Percentiles rank a stretch among this genome's conserved stretches.
phyloP scores from a whole-genome alignment of 2,888 invertebrate genomes.

The Chloroclystis v-ata region DNA sequence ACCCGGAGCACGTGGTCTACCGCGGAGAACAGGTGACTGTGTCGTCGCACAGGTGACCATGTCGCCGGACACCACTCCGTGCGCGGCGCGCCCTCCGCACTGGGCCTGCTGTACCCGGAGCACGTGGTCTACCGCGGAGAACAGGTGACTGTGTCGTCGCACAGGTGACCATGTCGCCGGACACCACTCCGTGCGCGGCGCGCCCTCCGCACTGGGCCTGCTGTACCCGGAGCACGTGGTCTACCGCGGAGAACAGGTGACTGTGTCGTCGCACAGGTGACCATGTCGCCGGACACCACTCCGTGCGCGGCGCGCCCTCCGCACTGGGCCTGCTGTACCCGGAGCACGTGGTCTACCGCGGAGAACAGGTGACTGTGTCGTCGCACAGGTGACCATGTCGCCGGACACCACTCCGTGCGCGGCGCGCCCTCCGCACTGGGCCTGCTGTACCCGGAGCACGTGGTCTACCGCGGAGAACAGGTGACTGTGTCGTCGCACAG shows the following conservation, averaged over 20 bases:
- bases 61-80: conserved; percentile 98
- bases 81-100: conserved; percentile 93
- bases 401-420: not conserved
- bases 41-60: not conserved
- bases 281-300: not conserved
- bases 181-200: conserved; percentile 96
- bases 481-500: not conserved
- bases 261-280: not conserved
- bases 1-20: conserved; percentile 97
- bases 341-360: not conserved
- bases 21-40: conserved; percentile 94
- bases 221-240: conserved; percentile 98
- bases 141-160: conserved; percentile 78
- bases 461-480: not conserved
- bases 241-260: conserved; percentile 96
- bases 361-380: not conserved
- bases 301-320: not conserved
- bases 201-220: conserved; percentile 93
- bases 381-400: not conserved
- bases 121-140: conserved; percentile 98
- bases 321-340: not conserved
- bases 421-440: not conserved
- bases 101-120: conserved; percentile 95
- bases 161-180: conserved; percentile 83
- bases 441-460: not conserved